Percentiles rank a stretch among this genome's conserved stretches.
phyloP scores from a whole-genome alignment of 2,797 vertebrate genomes.

The Rhabdophis nuchalis region DNA sequence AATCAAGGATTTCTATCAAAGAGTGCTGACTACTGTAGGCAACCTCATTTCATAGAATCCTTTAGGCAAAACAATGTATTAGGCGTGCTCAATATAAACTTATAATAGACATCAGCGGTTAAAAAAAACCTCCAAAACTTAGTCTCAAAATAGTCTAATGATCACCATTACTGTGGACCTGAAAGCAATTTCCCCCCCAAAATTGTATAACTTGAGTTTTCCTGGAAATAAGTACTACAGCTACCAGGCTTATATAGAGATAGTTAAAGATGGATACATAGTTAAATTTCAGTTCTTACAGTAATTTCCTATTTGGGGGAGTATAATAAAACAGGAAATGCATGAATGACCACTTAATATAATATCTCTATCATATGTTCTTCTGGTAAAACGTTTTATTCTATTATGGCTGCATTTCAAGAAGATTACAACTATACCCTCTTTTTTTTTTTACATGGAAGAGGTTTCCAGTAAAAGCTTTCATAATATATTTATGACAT shows the following conservation, averaged over 20 bases:
- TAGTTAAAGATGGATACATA: constrained; percentile 13
- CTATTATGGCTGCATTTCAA: constrained; percentile 19
- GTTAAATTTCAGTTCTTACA: background rate
- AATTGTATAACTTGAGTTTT: background rate
- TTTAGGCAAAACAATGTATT: background rate
- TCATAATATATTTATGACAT: constrained; percentile 35
- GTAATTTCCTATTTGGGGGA: constrained; percentile 34
- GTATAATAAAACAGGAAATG: constrained; percentile 14
- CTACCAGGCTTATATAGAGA: background rate
- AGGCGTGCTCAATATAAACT: background rate
- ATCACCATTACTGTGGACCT: background rate
- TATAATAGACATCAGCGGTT: background rate
- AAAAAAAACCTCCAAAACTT: background rate
- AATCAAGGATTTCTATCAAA: background rate
- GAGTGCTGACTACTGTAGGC: background rate
- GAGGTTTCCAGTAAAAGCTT: constrained; percentile 12
- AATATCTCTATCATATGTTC: background rate
- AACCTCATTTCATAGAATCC: background rate
- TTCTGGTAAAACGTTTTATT: constrained; percentile 14
- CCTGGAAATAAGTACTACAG: background rate
- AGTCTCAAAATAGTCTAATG: background rate
- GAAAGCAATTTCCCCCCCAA: constrained; percentile 3
- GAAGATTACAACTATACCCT: constrained; percentile 29
- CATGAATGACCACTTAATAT: background rate
- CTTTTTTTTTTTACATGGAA: constrained; percentile 17